Evolutionary conservation across 2,113 vertebrate species (phyloP).

Genomic region (Saguinus imperator): DNA sequence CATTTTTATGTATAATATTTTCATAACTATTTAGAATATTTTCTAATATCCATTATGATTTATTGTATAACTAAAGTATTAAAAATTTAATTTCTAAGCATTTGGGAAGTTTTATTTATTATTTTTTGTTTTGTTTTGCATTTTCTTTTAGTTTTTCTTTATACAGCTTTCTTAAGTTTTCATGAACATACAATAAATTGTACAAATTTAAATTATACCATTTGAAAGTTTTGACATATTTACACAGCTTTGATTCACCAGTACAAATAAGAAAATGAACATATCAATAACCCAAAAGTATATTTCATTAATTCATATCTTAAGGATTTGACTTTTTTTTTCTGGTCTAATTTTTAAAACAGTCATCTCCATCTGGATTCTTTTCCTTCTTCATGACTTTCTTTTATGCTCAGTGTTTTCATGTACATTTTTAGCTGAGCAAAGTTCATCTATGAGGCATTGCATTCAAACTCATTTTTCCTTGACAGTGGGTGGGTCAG

Average conservation of each 20-base stretch:
- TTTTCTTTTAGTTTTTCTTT: neutral
- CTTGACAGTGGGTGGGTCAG: neutral
- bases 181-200: neutral
- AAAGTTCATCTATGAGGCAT: neutral
- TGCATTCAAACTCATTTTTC: neutral
- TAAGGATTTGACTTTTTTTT: neutral
- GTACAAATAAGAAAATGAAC: neutral
- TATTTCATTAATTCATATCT: neutral
- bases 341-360: neutral
- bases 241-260: neutral
- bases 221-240: neutral
- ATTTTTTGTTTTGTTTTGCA: neutral
- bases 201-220: neutral
- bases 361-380: neutral
- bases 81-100: neutral
- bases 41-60: neutral
- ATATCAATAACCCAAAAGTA: neutral
- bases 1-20: neutral
- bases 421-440: neutral
- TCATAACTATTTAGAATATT: neutral
- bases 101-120: neutral
- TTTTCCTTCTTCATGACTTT: neutral
- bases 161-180: neutral
- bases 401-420: neutral
- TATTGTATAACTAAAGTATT: neutral